Base-by-base conservation (phyloP, 2,113 vertebrate species). In the Rousettus leschenaultii region DNA sequence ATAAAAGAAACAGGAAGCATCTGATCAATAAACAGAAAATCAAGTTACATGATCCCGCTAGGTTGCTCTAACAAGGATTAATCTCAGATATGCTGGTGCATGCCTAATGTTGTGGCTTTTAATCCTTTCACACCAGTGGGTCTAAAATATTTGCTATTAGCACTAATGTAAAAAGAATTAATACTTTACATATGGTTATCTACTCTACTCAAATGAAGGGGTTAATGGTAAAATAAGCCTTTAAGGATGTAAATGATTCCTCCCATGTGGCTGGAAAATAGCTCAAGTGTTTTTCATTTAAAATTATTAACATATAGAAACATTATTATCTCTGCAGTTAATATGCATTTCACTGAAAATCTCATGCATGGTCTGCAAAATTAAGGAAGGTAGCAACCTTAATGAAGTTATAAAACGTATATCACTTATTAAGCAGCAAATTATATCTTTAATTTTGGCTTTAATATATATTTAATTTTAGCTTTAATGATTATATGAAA, bases 251-350 rank as follows among this genome's bases (percentile, higher is more conserved):
- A 98, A 98, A 98, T 97, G 97, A 98, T 98, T 97, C 96, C 97
- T 97, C 98, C 98, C 6, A 0, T 96, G 98, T 96, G 97, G 96
- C 94, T 98, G 86, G 87, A 97, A 98, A 98, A 91, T 87, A 98
- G 97, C 92, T 98, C 91, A 96, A 98, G 97, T 95, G 73, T 98
- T 98, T 98, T 98, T 97, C 95, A 98, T 98, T 98, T 97, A 98
- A 98, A 98, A 98, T 98, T 98, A 98, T 98, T 98, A 98, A 98
- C 97, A 98, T 98, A 98, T 97, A 98, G 98, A 98, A 98, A 98
- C 97, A 98, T 98, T 98, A 98, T 98, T 98, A 98, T 98, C 98
- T 98, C 98, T 97, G 96, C 97, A 97, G 97, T 97, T 98, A 98
- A 98, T 97, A 96, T 95, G 97, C 94, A 98, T 97, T 97, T 98